These are phyloP conservation scores for Clanis bilineata DNA, from an alignment of 2,888 invertebrate species.

Conservation along the genomic window DNA sequence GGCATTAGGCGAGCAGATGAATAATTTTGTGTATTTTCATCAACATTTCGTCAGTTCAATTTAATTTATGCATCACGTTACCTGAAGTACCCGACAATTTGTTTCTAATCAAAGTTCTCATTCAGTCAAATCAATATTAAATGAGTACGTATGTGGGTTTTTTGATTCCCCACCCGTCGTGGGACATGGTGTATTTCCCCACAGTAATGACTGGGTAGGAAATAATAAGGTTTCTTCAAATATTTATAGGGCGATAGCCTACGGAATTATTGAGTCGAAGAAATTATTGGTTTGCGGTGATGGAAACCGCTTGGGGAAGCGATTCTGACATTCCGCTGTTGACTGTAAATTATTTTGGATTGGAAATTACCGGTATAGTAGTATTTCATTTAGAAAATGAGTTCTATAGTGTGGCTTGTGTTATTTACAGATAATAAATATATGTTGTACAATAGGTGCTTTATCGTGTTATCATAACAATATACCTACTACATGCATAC, in stretches of 20 bases:
- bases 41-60: too few species aligned
- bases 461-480: too few species aligned
- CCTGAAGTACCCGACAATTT: neutral
- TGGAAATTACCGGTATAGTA: neutral
- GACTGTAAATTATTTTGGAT: neutral
- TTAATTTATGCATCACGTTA: too few species aligned
- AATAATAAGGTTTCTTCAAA: constrained; percentile 1
- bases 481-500: too few species aligned
- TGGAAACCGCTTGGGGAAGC: neutral
- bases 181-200: neutral
- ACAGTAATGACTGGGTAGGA: neutral
- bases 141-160: neutral
- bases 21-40: too few species aligned
- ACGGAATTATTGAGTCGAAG: constrained; percentile 2
- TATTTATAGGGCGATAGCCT: constrained; percentile 2
- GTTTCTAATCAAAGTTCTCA: neutral
- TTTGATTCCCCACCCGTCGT: constrained; percentile 2
- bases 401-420: neutral
- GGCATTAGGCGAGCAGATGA: too few species aligned
- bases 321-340: neutral
- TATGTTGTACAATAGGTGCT: too few species aligned
- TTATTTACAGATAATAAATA: too few species aligned
- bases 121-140: neutral
- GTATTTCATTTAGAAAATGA: neutral
- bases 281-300: constrained; percentile 7